Percentiles rank a stretch among this genome's conserved stretches.
These are phyloP conservation scores for Drosophila kikkawai DNA, from an alignment of 1,140 invertebrate species.

Conservation along the genomic window DNA sequence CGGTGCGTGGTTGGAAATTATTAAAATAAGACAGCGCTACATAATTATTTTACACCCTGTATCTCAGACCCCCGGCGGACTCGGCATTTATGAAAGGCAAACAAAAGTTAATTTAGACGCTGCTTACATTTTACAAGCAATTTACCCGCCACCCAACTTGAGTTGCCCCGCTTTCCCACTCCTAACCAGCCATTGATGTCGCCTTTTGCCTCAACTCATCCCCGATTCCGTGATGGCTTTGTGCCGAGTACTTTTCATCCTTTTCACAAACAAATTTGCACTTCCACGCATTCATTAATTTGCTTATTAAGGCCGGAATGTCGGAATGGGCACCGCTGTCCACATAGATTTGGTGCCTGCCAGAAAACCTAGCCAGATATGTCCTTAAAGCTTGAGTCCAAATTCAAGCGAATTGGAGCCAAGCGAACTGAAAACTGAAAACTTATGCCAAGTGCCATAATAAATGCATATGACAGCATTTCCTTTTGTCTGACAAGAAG, in stretches of 20 bases:
- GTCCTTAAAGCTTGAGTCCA: conserved; percentile 16
- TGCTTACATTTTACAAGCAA: conserved; percentile 83
- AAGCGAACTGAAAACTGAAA: conserved; percentile 33
- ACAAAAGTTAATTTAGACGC: conserved; percentile 84
- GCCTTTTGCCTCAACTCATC: conserved; percentile 40
- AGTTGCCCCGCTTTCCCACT: neutral
- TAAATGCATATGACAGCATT: conserved; percentile 75
- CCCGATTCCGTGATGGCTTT: conserved; percentile 29
- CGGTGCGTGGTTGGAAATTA: conserved; percentile 50
- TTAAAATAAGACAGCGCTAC: conserved; percentile 79
- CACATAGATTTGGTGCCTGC: neutral
- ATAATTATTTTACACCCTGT: conserved; percentile 71
- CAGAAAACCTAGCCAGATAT: neutral
- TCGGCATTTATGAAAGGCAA: conserved; percentile 74
- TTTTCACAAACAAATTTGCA: conserved; percentile 78
- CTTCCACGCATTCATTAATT: conserved; percentile 79
- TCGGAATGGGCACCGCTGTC: neutral
- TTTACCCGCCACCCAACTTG: conserved; percentile 53
- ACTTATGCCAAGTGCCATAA: conserved; percentile 61
- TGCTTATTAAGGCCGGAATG: conserved; percentile 55
- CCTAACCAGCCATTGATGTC: conserved; percentile 47
- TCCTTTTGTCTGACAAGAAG: conserved; percentile 72
- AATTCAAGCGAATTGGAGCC: conserved; percentile 35
- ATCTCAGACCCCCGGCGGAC: neutral
- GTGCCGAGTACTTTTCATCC: conserved; percentile 55